Evolutionary conservation across 1,140 invertebrate genomes (phyloP).

Genomic region (Brachionus koreanus): DNA sequence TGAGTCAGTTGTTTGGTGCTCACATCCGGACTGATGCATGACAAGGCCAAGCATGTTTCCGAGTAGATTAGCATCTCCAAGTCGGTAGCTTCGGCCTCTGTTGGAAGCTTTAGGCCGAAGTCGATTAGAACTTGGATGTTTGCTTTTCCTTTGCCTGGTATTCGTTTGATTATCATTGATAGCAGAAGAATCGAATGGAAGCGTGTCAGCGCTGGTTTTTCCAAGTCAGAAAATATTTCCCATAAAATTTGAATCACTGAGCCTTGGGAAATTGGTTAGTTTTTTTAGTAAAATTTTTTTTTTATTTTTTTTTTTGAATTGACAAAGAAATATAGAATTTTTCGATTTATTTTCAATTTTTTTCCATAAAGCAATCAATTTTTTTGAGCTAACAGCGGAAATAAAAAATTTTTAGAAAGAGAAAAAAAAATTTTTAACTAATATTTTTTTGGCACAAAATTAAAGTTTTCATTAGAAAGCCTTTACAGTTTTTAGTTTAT

Average conservation of each 20-base stretch:
- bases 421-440: too few relatives aligned
- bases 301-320: too few relatives aligned
- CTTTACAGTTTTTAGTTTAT: too few relatives aligned
- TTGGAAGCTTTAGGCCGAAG: not conserved
- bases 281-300: too few relatives aligned
- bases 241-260: conserved; percentile 30
- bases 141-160: conserved; percentile 32
- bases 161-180: conserved; percentile 25
- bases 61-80: not conserved
- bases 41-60: conserved; percentile 17
- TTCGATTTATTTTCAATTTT: too few relatives aligned
- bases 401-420: too few relatives aligned
- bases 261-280: not conserved
- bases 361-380: too few relatives aligned
- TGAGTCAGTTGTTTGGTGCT: conserved; percentile 24
- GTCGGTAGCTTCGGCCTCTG: not conserved
- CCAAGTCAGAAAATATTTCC: conserved; percentile 12
- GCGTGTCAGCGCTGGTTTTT: not conserved
- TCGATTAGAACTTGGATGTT: conserved; percentile 18
- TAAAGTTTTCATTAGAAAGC: too few relatives aligned
- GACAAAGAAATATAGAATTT: too few relatives aligned
- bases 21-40: not conserved
- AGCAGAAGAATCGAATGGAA: not conserved
- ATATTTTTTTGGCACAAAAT: too few relatives aligned
- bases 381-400: too few relatives aligned